Evolutionary conservation across 1,140 invertebrate species (phyloP), one percentile per base, ranked within the genome.

Genomic region (Pseudomyrmex pallidus): DNA sequence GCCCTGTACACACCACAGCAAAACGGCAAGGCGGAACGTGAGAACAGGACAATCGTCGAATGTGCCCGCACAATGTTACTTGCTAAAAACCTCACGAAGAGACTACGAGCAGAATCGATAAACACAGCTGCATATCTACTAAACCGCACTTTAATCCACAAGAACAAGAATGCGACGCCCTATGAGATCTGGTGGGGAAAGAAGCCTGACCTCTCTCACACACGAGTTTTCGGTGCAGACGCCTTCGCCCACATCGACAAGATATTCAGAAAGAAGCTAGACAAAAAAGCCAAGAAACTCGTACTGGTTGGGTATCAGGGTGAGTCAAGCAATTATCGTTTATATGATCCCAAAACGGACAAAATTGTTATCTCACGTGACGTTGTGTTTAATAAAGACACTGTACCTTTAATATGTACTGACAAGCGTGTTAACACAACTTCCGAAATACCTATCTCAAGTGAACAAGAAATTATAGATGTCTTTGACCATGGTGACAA

Each of bases 61-160:
- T 20, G 20, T 20, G 89, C 87, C 20, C 56, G 76, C 17, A 74
- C 85, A 1, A 87, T 90, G 74, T 62, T 85, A 44, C 15, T 68
- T 17, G 66, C 82, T 0, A 77, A 85, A 7, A 84, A 74, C 0
- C 57, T 89, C 52, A 44, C 82, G n/a, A 15, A 67, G 22, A 10
- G 1, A 8, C 48, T 85, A 13, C 82, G 64, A 72, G 78, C 73
- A 3, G 61, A 85, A 44, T 46, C 63, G 2, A 54, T 64, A 2
- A 46, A 48, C n/a, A 78, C 74, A 0, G 74, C 54, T 0, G 54
- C 59, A 1, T 59, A 57, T n/a, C 3, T 78, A 0, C 8, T 67
- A 0, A 78, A 78, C 13, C n/a, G 50, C 7, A 48, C n/a, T 2
- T 8, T 52, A 20, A 10, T 13, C 10, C 25, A 54, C 56, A 8